Base-by-base conservation (phyloP, 1,140 invertebrate genomes). In the Procambarus virginalis region DNA sequence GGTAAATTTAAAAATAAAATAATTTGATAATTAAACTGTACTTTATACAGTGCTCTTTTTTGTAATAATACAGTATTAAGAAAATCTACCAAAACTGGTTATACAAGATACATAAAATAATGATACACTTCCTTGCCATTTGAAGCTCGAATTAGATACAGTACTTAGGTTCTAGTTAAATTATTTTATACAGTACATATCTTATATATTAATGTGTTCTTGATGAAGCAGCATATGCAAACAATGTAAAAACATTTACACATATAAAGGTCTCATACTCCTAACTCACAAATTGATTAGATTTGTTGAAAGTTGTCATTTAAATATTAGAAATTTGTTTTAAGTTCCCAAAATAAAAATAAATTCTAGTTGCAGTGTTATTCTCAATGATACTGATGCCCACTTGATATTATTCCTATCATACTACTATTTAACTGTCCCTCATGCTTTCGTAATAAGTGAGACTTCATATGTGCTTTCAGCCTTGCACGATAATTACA, bases 401-500 rank as follows among this genome's bases (percentile, higher is more conserved):
- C 64, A 83, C 60, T 68, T 83, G 58, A 64, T 10, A 17, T 64
- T 8, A 68, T n/a, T 48, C 58, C 75, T 45, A 55, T 64, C 17
- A 22, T 22, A 17, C 34, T 58, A 51, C 12, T 46, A n/a, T 70
- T 70, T 22, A 81, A 22, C 22, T 14, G n/a, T 22, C 46, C 68
- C 45, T 76, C 81, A 68, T 89, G 87, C 20, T 77, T 89, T 34
- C 87, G 79, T 45, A 89, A 46, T 9, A 89, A 75, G 84, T 92
- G 91, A n/a, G 87, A 89, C 46, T 92, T 90, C 76, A 92, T 84
- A 60, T 92, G 87, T 55, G 87, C 85, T 58, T 86, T 86, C 22
- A 89, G 84, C 12, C 88, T 64, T 4, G 91, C 87, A 17, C 84
- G 22, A 55, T 92, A 92, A 81, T 94, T 94, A 91, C 95, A 95